phyloP scores from a whole-genome alignment of 2,888 invertebrate genomes.

The Euzophera pinguis region DNA sequence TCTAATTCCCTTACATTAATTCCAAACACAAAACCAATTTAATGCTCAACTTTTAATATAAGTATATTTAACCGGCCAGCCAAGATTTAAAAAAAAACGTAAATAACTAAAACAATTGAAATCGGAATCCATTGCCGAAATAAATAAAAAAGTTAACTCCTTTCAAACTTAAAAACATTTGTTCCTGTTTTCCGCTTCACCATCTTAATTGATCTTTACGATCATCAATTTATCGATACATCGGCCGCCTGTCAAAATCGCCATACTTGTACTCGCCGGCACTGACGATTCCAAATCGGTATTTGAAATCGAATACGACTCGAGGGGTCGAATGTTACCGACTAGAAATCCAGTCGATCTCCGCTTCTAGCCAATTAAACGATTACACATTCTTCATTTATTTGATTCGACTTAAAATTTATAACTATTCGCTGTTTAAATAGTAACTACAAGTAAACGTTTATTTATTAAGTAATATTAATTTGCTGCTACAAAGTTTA shows the following conservation, averaged over 20 bases:
- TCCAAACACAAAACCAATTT: constrained; percentile 16
- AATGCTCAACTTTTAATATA: background rate
- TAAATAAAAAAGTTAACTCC: background rate
- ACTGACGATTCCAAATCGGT: constrained; percentile 10
- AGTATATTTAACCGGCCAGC: constrained; percentile 16
- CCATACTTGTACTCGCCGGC: constrained; percentile 8
- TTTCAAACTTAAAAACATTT: background rate
- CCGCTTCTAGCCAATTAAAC: constrained; percentile 8
- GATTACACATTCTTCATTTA: constrained; percentile 14
- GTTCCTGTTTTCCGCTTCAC: constrained; percentile 22
- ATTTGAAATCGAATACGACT: constrained; percentile 14
- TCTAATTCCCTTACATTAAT: constrained; percentile 58
- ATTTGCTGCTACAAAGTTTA: no score
- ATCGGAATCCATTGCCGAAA: background rate
- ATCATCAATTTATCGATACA: constrained; percentile 24
- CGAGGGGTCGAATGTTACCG: constrained; percentile 12
- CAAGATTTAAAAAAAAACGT: constrained; percentile 4
- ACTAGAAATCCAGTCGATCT: constrained; percentile 8
- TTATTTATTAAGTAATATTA: constrained; percentile 70
- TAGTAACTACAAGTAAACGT: constrained; percentile 10
- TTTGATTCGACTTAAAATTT: constrained; percentile 8
- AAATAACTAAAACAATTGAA: background rate
- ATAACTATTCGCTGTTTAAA: constrained; percentile 30
- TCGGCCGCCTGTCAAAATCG: constrained; percentile 19
- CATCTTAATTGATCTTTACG: constrained; percentile 25